A percentile compares a stretch with the other conserved stretches of the same genome.
Evolutionary conservation across 2,113 vertebrate genomes (phyloP).

Genomic region (Glaucidium brasilianum): DNA sequence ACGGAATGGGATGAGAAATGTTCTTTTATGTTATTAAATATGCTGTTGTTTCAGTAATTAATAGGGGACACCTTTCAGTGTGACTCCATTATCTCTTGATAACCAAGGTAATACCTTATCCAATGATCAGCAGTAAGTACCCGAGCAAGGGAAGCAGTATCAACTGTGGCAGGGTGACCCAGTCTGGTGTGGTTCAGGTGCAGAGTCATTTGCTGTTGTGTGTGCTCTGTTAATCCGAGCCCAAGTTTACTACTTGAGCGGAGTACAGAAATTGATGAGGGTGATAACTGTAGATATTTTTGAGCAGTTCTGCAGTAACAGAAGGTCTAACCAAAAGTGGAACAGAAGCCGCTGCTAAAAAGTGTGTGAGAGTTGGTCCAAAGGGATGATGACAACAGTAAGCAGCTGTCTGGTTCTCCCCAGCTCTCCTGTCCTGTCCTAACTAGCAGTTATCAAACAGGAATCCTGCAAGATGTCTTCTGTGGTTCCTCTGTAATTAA

Average conservation of each 20-base stretch:
- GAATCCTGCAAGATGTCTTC: neutral
- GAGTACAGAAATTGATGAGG: no score
- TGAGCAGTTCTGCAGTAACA: neutral
- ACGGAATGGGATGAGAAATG: neutral
- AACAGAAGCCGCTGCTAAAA: neutral
- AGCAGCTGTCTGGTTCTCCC: neutral
- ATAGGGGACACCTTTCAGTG: neutral
- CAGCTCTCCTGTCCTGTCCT: neutral
- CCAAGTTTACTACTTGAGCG: neutral
- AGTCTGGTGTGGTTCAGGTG: accelerated
- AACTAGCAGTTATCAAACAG: neutral
- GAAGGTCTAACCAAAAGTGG: neutral
- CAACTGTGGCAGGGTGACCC: neutral
- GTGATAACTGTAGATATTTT: neutral
- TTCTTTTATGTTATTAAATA: neutral
- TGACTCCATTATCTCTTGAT: neutral
- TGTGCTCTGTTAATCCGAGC: neutral
- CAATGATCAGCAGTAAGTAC: neutral
- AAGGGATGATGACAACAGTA: neutral
- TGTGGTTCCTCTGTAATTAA: neutral
- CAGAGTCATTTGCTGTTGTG: neutral
- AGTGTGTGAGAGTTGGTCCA: neutral
- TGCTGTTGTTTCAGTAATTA: neutral
- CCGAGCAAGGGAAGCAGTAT: no score
- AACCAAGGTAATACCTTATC: neutral